Percentiles rank a stretch among this genome's conserved stretches.
These are phyloP conservation scores for Trypoxylon attenuatum DNA, from an alignment of 2,888 invertebrate genomes.

Conservation along the genomic window DNA sequence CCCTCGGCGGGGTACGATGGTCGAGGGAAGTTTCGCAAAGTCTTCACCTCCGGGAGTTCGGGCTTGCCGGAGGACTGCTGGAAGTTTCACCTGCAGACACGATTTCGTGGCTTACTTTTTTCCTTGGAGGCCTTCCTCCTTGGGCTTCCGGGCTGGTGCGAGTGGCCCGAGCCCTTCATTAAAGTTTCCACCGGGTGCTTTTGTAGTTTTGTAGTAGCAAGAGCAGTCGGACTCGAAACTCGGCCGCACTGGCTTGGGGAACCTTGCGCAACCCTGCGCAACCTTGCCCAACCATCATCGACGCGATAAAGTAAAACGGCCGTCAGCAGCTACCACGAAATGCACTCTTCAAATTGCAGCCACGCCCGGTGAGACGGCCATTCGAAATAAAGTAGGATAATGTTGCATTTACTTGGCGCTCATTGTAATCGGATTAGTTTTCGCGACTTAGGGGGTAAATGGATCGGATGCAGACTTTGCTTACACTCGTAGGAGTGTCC, in stretches of 20 bases:
- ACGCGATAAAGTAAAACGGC: not conserved
- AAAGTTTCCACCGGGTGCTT: conserved; percentile 55
- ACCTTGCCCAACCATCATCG: not conserved
- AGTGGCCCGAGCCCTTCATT: conserved; percentile 51
- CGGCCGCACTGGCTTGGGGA: too few species aligned
- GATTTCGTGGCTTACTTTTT: conserved; percentile 20
- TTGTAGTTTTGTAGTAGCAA: conserved; percentile 53
- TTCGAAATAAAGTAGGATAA: not conserved
- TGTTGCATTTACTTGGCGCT: not conserved
- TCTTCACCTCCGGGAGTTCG: conserved; percentile 32
- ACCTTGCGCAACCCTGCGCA: too few species aligned
- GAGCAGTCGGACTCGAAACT: conserved; percentile 42
- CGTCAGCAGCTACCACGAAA: not conserved
- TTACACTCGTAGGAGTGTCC: conserved; percentile 1
- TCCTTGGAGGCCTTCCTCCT: not conserved
- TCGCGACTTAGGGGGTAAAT: not conserved
- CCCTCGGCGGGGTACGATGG: conserved; percentile 12
- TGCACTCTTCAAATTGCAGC: not conserved
- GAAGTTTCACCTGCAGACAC: conserved; percentile 47
- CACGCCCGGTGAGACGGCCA: not conserved
- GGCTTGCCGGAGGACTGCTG: too few species aligned
- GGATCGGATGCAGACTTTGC: too few species aligned
- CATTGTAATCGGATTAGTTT: not conserved
- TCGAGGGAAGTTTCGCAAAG: conserved; percentile 33
- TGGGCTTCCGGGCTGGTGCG: not conserved